phyloP scores from a whole-genome alignment of 2,888 invertebrate genomes.

The Caradrina clavipalpis region DNA sequence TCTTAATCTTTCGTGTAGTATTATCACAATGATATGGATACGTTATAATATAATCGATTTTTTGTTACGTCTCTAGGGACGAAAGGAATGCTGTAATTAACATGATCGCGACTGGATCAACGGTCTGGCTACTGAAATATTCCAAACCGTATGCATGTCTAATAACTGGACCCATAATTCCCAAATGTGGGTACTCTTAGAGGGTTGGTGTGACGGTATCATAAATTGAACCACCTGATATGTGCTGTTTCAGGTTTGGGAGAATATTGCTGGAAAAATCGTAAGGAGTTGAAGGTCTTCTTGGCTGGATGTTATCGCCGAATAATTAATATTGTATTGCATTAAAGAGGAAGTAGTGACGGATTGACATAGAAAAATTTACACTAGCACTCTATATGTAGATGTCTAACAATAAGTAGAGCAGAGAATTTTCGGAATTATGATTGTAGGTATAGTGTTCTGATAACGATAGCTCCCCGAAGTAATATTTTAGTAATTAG shows the following conservation, averaged over 20 bases:
- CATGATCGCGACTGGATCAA: neutral
- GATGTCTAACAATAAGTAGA: neutral
- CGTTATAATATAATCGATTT: too few relatives aligned
- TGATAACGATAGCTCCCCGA: too few relatives aligned
- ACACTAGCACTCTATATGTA: too few relatives aligned
- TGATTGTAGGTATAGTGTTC: too few relatives aligned
- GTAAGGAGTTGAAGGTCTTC: constrained; percentile 68
- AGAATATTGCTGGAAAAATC: constrained; percentile 85
- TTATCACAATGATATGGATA: too few relatives aligned
- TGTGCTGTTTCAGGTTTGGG: constrained; percentile 76
- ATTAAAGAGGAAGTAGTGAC: constrained; percentile 24
- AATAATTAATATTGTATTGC: constrained; percentile 65
- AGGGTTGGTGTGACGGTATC: neutral
- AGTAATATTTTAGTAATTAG: too few relatives aligned
- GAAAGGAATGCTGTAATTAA: neutral
- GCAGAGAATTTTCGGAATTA: too few relatives aligned
- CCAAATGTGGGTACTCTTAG: neutral
- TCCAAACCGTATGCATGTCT: neutral
- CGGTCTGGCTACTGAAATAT: neutral
- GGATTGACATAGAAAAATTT: too few relatives aligned
- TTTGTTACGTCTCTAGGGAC: neutral
- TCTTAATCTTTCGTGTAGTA: too few relatives aligned
- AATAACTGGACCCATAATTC: too few relatives aligned
- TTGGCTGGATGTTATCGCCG: constrained; percentile 65
- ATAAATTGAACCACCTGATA: neutral